Conservation (phyloP, 1,140 invertebrate species). For the Steinernema feltiae region DNA sequence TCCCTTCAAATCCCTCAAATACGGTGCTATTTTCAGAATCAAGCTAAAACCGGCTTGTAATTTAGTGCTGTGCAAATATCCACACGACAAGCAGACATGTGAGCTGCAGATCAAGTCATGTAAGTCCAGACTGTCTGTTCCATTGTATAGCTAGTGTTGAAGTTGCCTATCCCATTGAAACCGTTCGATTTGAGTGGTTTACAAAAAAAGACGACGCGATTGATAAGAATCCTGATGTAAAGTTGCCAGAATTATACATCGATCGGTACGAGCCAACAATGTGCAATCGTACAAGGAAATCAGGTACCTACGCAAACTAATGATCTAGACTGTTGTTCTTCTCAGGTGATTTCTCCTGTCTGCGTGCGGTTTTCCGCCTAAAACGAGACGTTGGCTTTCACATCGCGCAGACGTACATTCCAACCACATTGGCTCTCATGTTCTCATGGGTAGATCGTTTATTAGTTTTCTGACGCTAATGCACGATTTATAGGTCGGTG, state of each 20-base stretch:
- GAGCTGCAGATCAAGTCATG: constrained; percentile 56
- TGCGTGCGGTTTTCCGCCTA: constrained; percentile 71
- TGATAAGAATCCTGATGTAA: constrained; percentile 57
- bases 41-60: constrained; percentile 57
- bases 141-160: constrained; percentile 1
- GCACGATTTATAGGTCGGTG: no score
- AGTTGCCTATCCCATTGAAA: constrained; percentile 56
- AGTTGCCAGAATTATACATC: constrained; percentile 55
- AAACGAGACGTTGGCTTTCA: constrained; percentile 81
- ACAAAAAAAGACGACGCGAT: constrained; percentile 52
- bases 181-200: constrained; percentile 57
- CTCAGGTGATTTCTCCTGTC: constrained; percentile 65
- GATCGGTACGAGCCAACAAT: constrained; percentile 49
- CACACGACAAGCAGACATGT: constrained; percentile 57
- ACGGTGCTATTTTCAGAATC: constrained; percentile 42
- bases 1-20: constrained; percentile 10
- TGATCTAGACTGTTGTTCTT: neutral
- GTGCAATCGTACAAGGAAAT: constrained; percentile 51
- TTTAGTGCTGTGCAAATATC: constrained; percentile 56
- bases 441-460: no score
- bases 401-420: constrained; percentile 78
- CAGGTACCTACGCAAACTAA: constrained; percentile 24
- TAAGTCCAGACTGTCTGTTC: constrained; percentile 24
- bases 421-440: constrained; percentile 76
- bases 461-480: no score